These are phyloP conservation scores for Pseudochirops cupreus DNA, from an alignment of 2,797 vertebrate species.

Conservation along the genomic window DNA sequence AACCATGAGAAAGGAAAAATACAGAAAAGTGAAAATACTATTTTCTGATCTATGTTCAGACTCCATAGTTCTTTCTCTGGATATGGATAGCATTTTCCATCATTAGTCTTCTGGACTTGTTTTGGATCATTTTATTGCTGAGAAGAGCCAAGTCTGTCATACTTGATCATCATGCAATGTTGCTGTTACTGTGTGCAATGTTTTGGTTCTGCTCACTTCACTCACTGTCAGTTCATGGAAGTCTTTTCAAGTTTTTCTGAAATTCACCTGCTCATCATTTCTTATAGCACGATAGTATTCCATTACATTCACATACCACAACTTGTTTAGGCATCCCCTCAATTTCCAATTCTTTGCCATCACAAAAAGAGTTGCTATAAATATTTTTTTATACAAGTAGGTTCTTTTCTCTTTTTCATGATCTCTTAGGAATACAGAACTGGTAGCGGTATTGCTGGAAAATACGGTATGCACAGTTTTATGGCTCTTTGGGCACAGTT, in stretches of 20 bases:
- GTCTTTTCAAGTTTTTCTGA: background rate
- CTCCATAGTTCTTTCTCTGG: background rate
- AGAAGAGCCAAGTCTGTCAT: background rate
- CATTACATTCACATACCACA: background rate
- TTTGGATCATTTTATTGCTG: background rate
- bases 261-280: background rate
- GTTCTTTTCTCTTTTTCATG: background rate
- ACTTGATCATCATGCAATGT: background rate
- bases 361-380: background rate
- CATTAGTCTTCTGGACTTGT: background rate
- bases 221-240: background rate
- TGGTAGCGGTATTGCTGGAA: background rate
- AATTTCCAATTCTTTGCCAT: background rate
- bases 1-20: too few species aligned
- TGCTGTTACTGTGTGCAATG: background rate
- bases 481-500: too few species aligned
- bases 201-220: background rate
- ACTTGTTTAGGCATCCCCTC: background rate
- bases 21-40: too few species aligned
- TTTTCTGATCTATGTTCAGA: background rate
- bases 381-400: background rate
- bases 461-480: background rate
- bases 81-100: background rate
- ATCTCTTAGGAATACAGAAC: background rate
- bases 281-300: background rate